Evolutionary conservation across 2,797 vertebrate species (phyloP).

Genomic region (Karalla daura): DNA sequence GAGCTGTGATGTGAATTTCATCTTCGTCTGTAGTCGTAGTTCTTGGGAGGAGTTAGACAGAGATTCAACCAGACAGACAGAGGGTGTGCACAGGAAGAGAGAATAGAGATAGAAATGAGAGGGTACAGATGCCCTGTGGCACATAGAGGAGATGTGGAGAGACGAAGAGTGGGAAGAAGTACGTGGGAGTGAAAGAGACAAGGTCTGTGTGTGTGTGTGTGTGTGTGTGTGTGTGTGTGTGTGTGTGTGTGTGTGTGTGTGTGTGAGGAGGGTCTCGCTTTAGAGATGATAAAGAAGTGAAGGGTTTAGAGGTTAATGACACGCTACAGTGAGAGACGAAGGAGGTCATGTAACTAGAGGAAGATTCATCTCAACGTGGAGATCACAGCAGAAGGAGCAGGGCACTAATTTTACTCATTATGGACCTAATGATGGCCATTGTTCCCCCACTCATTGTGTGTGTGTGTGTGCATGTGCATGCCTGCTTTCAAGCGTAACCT

Average conservation of each 20-base stretch:
- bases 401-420: constrained; percentile 77
- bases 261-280: constrained; percentile 17
- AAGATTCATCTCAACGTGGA: constrained; percentile 43
- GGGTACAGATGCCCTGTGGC: constrained; percentile 51
- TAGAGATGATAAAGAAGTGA: constrained; percentile 55
- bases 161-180: constrained; percentile 36
- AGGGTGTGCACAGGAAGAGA: constrained; percentile 48
- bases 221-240: no score
- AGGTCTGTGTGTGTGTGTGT: no score
- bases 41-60: constrained; percentile 5
- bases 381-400: constrained; percentile 68
- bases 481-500: not conserved
- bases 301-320: constrained; percentile 76
- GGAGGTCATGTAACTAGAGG: constrained; percentile 39
- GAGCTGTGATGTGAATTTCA: not conserved
- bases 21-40: not conserved
- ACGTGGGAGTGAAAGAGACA: constrained; percentile 20
- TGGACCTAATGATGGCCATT: constrained; percentile 61
- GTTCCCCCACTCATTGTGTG: constrained; percentile 31
- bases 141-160: constrained; percentile 22
- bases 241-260: no score
- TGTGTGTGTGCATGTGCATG: constrained; percentile 9
- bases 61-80: not conserved
- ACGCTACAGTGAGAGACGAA: constrained; percentile 55
- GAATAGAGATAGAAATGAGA: constrained; percentile 50